Percentiles rank a stretch among this genome's conserved stretches.
phyloP scores from a whole-genome alignment of 2,797 vertebrate species.

The Mallotus villosus region DNA sequence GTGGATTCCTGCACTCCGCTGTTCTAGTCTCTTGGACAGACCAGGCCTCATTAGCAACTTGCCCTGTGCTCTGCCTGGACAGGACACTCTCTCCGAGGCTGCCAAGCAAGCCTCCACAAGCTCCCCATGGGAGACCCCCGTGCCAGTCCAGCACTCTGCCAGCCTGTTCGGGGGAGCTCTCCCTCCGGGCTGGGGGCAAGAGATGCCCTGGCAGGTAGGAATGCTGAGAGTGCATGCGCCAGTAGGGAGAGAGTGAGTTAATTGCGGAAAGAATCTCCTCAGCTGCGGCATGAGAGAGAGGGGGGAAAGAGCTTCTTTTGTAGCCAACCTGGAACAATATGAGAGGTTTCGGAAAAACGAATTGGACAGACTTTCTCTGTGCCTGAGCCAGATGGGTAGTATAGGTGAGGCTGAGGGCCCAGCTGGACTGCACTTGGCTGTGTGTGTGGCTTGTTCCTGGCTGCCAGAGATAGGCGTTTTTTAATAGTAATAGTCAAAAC shows the following conservation, averaged over 20 bases:
- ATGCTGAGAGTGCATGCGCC: conserved; percentile 61
- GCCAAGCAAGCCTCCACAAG: conserved; percentile 29
- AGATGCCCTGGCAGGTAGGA: conserved; percentile 61
- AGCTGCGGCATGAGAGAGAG: conserved; percentile 38
- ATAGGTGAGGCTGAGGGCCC: neutral
- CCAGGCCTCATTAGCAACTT: conserved; percentile 41
- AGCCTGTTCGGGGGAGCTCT: conserved; percentile 31
- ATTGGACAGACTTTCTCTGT: neutral
- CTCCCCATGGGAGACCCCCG: conserved; percentile 16
- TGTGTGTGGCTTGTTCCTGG: conserved; percentile 9
- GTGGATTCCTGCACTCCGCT: conserved; percentile 48
- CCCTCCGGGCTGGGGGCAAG: conserved; percentile 10
- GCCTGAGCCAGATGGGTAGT: neutral
- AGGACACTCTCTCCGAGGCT: neutral
- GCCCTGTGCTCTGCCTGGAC: conserved; percentile 23
- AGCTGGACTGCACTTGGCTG: neutral
- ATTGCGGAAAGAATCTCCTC: conserved; percentile 74
- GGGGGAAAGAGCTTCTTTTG: neutral
- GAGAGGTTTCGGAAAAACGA: neutral
- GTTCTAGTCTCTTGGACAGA: conserved; percentile 23
- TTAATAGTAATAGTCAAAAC: conserved; percentile 60
- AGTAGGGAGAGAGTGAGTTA: conserved; percentile 64
- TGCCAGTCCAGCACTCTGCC: conserved; percentile 26
- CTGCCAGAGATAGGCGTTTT: conserved; percentile 29
- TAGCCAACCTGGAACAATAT: neutral